Base-by-base conservation (phyloP, 2,888 invertebrate species). In the Eupeodes latifasciatus region DNA sequence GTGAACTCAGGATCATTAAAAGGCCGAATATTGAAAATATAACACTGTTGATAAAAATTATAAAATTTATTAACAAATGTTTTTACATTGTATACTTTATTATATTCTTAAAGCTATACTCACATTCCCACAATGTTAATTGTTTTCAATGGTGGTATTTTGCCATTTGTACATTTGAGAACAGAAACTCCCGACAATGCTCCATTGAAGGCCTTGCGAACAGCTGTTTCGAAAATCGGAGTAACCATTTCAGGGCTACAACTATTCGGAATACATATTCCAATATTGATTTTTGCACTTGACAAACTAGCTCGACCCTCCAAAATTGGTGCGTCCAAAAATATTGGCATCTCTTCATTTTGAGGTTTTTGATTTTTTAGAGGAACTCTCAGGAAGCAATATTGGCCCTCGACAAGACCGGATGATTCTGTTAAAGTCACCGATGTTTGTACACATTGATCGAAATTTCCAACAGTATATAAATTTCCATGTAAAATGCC, bases 41-140 rank as follows among this genome's bases (percentile, higher is more conserved):
- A 5, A 40, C 62, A 36, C 85, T 86, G 51, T 1, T 19, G 72
- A 64, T 16, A 16, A 61, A 11, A 7, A 40, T 40, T 5, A 40
- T 40, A 10, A 49, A 4, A n/a, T 12, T 27, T 62, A 16, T 3
- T 4, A n/a, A 51, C n/a, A 40, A 55, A 16, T 9, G 6, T 67
- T 49, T 27, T 49, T 14, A 16, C 3, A 27, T 40, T 40, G 40
- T 9, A 53, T 11, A 6, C 6, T 9, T 47, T 49, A 3, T 49
- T 66, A 14, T n/a, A 12, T 27, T 9, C 4, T 47, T 11, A 34
- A 10, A n/a, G n/a, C 9, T 27, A 34, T 69, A 59, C 81, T 74
- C 16, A 86, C 85, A 86, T 86, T 19, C 74, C 81, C 1, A 55
- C 64, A 75, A 82, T 74, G 12, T 86, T 76, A 0, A 72, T 51